Base-by-base conservation (phyloP, 2,888 invertebrate species). In the Cyclophora albipunctata region DNA sequence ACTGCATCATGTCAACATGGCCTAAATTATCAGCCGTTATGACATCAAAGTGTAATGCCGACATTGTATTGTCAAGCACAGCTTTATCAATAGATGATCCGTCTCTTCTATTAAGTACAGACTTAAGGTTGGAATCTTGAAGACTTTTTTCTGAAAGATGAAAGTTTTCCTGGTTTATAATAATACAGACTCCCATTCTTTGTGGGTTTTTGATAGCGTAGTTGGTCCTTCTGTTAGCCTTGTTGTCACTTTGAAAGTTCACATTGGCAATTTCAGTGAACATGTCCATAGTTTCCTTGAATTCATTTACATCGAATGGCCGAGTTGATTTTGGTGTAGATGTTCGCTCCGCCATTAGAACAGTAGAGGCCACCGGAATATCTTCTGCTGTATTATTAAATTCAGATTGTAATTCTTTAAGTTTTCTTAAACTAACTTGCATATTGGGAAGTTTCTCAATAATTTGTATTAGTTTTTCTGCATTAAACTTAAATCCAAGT, bases 111-210 rank as follows among this genome's bases (percentile, higher is more conserved):
- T 65, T 64, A 34, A 85, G 60, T 37, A 58, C 50, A 48, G 57
- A 62, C 41, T 49, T 55, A 42, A 69, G 58, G 4, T 55, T 59
- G 34, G 58, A 53, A 45, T 62, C 59, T 52, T 77, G 68, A 47
- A 85, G 76, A 50, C 81, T 86, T 45, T 71, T 55, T 49, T 69
- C 81, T 7, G 85, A 81, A 43, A 82, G 77, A 57, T 83, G 66
- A 63, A 87, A 87, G 35, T 75, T 70, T 64, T 84, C 84, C 62
- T 84, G 82, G 62, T 87, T 88, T 52, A 88, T 81, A 46, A 88
- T 82, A 40, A 81, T 73, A 59, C 87, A 87, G 4, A 86, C 59
- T 40, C 88, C 88, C 53, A 85, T 55, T 54, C 74, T 73, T 6
- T 75, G 64, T n/a, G 65, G 61, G 54, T 82, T 75, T 55, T 75